A percentile compares a stretch with the other conserved stretches of the same genome.
These are phyloP conservation scores for Willowsia nigromaculata DNA, from an alignment of 2,888 invertebrate species.

Conservation along the genomic window DNA sequence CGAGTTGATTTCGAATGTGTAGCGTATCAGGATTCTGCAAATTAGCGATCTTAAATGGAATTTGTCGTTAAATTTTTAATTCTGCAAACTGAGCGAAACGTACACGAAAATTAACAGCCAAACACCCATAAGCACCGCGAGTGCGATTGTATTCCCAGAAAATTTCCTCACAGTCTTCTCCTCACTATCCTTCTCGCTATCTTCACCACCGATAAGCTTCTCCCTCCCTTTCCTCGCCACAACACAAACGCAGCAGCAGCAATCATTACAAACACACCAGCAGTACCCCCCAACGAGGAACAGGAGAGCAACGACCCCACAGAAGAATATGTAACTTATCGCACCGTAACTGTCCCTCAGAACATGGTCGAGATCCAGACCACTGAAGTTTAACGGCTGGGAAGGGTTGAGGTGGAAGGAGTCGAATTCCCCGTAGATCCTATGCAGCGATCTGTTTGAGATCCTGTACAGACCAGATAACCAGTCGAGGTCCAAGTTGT, in stretches of 20 bases:
- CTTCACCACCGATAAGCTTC: not conserved
- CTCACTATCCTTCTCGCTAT: not conserved
- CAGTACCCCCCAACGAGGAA: not conserved
- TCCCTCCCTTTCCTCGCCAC: not conserved
- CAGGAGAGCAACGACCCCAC: not conserved
- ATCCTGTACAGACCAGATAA: not conserved
- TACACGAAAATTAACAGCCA: not conserved
- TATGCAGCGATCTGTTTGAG: not conserved
- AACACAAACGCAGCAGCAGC: not conserved
- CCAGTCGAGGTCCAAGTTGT: not conserved
- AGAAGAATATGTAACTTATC: not conserved
- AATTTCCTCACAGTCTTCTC: not conserved
- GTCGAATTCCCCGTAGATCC: not conserved
- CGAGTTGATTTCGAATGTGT: not conserved
- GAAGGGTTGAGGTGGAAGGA: not conserved
- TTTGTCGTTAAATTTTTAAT: too few species aligned
- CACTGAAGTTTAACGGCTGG: not conserved
- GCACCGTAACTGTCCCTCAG: not conserved
- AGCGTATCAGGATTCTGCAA: not conserved
- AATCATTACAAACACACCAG: not conserved
- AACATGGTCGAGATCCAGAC: not conserved
- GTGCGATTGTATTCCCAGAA: not conserved
- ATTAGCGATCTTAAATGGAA: too few species aligned
- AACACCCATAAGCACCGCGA: not conserved
- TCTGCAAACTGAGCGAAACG: not conserved